Conservation (phyloP, 2,797 vertebrate species). For the Intellagama lesueurii region DNA sequence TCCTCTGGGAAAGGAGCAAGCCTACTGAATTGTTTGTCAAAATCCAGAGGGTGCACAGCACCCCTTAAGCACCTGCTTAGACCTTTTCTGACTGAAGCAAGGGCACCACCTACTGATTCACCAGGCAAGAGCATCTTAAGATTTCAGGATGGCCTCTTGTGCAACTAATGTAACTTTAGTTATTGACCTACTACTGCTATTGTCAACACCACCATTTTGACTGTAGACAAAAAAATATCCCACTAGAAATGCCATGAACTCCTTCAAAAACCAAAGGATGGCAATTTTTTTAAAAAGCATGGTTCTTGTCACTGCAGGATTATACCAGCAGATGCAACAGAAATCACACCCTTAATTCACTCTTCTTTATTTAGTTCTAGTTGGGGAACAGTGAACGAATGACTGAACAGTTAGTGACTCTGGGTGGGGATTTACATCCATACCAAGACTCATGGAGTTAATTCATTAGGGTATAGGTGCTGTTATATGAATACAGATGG, state of each 20-base stretch:
- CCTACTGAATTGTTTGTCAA: neutral
- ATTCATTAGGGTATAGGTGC: neutral
- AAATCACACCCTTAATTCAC: neutral
- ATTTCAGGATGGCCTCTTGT: neutral
- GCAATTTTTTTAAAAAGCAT: neutral
- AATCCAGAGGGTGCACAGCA: neutral
- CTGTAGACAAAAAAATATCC: neutral
- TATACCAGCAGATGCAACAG: neutral
- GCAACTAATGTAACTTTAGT: neutral
- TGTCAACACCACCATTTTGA: neutral
- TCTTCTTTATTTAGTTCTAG: neutral
- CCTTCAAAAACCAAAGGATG: neutral
- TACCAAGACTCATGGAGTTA: neutral
- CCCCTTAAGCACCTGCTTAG: neutral
- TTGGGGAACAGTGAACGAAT: neutral
- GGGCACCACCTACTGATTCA: conserved; percentile 26
- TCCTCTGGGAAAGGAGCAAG: neutral
- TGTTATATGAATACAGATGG: neutral
- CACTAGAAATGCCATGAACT: neutral
- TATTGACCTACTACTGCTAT: neutral
- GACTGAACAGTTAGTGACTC: neutral
- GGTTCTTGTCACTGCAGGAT: neutral
- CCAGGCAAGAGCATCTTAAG: neutral
- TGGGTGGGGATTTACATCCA: neutral
- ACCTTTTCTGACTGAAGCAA: conserved; percentile 6